Evolutionary conservation across 2,113 vertebrate species (phyloP), one percentile per base, ranked within the genome.

Genomic region (Fulica atra): DNA sequence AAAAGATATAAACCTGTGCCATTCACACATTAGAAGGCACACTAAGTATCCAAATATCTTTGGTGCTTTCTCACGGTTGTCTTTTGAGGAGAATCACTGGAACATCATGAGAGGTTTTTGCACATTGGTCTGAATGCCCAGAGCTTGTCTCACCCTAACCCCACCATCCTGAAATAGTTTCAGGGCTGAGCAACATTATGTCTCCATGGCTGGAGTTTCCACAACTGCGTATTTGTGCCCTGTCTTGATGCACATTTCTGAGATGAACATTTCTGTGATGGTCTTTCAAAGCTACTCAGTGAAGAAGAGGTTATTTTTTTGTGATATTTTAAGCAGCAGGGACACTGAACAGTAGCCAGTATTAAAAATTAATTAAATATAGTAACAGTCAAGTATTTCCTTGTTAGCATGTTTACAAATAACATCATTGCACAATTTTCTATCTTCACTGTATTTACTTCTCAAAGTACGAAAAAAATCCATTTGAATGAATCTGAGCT

Each of bases 1-100:
- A 57, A 60, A 40, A 48, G 13, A 26, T 23, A 25, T 15, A 74
- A 59, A 20, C 10, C 10, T 26, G 8, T 40, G 40, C 24, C 25
- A 59, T 66, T n/a, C 36, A 24, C 56, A 59, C 31, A 50, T 74
- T 44, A 63, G 69, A 81, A 70, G 17, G 12, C 16, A 46, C 12
- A 31, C 6, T 54, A 65, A 42, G 6, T 4, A 48, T 26, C 13
- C 20, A 33, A 69, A 70, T 7, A 5, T 9, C 11, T 80, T 68
- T 2, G 1, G 8, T 0, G 0, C 1, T 33, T 92, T 91, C 68
- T 72, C 4, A 16, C 5, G 10, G 5, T 4, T 15, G 3, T 70
- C 7, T 29, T 80, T 61, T 51, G 59, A 8, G 35, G 3, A 53
- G 12, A 4, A 14, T 56, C 35, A 57, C 8, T 33, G 17, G 13